phyloP scores from a whole-genome alignment of 2,888 invertebrate genomes.

The Mimachlamys varia region DNA sequence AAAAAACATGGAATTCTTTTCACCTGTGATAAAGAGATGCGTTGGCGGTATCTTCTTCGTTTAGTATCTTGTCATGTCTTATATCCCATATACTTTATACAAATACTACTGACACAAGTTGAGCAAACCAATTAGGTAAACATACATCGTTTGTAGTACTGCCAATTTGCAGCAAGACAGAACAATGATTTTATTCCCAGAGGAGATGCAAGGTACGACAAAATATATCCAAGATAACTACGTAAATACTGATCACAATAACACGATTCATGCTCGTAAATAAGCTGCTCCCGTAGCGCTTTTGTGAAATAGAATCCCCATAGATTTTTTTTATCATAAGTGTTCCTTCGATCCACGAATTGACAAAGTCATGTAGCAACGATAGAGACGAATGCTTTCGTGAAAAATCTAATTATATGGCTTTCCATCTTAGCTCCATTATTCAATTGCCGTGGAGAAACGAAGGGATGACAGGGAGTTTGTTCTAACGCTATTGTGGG shows the following conservation, averaged over 20 bases:
- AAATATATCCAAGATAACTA: background rate
- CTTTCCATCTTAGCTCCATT: conserved; percentile 19
- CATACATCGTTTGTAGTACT: background rate
- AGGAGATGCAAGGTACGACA: background rate
- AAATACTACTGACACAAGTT: background rate
- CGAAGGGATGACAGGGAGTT: background rate
- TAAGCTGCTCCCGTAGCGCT: background rate
- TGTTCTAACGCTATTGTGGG: background rate
- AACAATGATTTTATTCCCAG: background rate
- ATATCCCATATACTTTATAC: no score
- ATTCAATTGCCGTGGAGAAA: background rate
- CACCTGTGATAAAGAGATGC: no score
- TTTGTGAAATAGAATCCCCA: background rate
- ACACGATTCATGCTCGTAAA: background rate
- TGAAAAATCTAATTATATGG: conserved; percentile 6
- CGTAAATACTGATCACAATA: conserved; percentile 10
- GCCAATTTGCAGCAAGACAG: background rate
- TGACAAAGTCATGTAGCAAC: background rate
- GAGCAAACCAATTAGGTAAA: background rate
- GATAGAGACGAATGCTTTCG: background rate
- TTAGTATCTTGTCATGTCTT: no score
- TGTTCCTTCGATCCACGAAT: background rate
- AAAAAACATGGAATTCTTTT: no score
- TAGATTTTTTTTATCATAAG: background rate
- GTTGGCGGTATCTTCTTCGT: no score